Evolutionary conservation across 2,888 invertebrate species (phyloP).

Genomic region (Drosophila putrida): DNA sequence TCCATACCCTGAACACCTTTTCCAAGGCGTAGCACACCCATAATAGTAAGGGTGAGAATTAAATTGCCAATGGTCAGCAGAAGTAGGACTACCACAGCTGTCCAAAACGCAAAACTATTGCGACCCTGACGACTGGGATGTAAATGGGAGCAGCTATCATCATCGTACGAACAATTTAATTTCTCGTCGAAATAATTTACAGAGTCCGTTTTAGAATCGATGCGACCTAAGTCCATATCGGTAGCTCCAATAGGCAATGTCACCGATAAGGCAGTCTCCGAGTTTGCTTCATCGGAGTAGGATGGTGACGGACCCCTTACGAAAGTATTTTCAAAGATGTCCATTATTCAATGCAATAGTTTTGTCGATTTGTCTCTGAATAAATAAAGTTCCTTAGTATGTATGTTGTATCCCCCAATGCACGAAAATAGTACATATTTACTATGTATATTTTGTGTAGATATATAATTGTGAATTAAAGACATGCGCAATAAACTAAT

Average conservation of each 20-base stretch:
- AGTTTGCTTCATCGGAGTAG: slow-evolving; percentile 83
- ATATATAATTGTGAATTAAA: slow-evolving; percentile 13
- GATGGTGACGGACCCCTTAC: slow-evolving; percentile 84
- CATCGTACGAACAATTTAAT: slow-evolving; percentile 59
- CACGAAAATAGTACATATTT: slow-evolving; percentile 29
- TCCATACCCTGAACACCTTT: slow-evolving; percentile 94
- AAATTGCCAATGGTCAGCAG: slow-evolving; percentile 92
- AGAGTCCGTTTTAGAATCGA: slow-evolving; percentile 70
- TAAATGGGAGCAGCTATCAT: slow-evolving; percentile 68
- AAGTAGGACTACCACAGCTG: slow-evolving; percentile 89
- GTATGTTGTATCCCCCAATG: slow-evolving; percentile 36
- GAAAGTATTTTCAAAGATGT: slow-evolving; percentile 83
- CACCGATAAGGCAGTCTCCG: slow-evolving; percentile 81
- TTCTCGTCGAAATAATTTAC: slow-evolving; percentile 76
- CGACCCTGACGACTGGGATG: slow-evolving; percentile 70
- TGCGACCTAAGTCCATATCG: slow-evolving; percentile 60
- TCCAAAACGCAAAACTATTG: slow-evolving; percentile 92
- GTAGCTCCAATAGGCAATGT: slow-evolving; percentile 74
- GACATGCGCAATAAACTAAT: slow-evolving; percentile 45
- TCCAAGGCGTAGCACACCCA: slow-evolving; percentile 92
- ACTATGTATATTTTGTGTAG: slow-evolving; percentile 10
- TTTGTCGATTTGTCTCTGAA: slow-evolving; percentile 16
- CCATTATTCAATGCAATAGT: slow-evolving; percentile 59
- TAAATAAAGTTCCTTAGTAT: slow-evolving; percentile 35
- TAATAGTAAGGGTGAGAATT: slow-evolving; percentile 91